Conservation (phyloP, 2,888 invertebrate species). For the Chrysolina oricalcia region DNA sequence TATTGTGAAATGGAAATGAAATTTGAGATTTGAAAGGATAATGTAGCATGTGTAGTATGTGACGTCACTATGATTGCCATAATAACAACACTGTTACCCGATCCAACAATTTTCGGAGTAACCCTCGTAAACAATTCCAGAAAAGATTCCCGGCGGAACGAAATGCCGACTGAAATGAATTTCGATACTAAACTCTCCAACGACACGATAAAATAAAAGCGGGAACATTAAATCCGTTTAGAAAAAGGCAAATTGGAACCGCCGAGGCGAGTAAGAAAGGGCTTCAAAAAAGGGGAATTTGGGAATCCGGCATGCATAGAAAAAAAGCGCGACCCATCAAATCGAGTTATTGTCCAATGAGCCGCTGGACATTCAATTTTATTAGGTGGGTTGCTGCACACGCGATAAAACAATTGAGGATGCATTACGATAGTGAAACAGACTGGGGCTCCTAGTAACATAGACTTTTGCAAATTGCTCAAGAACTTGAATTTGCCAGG, state of each 20-base stretch:
- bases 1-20: too few relatives aligned
- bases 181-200: conserved; percentile 17
- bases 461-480: background rate
- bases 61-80: too few relatives aligned
- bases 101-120: too few relatives aligned
- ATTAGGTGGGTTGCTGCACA: conserved; percentile 46
- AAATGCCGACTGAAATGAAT: conserved; percentile 1
- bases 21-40: too few relatives aligned
- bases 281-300: conserved; percentile 39
- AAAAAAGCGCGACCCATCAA: conserved; percentile 41
- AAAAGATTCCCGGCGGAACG: background rate
- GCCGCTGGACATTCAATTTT: conserved; percentile 57
- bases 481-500: too few relatives aligned
- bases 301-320: conserved; percentile 32
- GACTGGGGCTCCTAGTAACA: background rate
- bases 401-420: conserved; percentile 46
- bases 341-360: conserved; percentile 59
- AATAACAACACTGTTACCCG: too few relatives aligned
- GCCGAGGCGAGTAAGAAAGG: conserved; percentile 30
- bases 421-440: background rate
- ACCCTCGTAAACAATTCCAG: background rate
- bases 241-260: conserved; percentile 9
- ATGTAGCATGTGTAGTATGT: too few relatives aligned
- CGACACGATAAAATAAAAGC: conserved; percentile 24
- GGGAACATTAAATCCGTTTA: conserved; percentile 20